A percentile compares a stretch with the other conserved stretches of the same genome.
phyloP scores from a whole-genome alignment of 2,888 invertebrate species.

The Tubulanus polymorphus region DNA sequence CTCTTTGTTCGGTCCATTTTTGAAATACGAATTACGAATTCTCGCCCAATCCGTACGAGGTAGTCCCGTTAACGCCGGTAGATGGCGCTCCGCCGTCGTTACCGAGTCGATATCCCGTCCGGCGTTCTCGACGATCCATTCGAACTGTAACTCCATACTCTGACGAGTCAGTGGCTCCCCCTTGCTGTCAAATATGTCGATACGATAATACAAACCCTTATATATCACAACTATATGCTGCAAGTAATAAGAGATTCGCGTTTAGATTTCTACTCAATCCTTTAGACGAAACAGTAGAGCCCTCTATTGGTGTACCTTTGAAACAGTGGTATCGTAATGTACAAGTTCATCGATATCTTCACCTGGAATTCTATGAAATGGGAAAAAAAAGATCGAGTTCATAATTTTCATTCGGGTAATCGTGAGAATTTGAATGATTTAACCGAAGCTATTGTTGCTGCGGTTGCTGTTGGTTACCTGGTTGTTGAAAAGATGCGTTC shows the following conservation, averaged over 20 bases:
- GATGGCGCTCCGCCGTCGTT: slow-evolving; percentile 39
- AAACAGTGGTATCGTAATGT: slow-evolving; percentile 50
- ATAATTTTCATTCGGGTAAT: neutral
- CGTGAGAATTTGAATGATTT: neutral
- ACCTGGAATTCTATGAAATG: slow-evolving; percentile 51
- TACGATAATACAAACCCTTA: slow-evolving; percentile 52
- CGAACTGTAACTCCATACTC: slow-evolving; percentile 51
- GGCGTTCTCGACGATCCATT: slow-evolving; percentile 55
- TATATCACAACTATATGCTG: slow-evolving; percentile 55
- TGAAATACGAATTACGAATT: slow-evolving; percentile 48
- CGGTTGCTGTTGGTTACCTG: slow-evolving; percentile 36
- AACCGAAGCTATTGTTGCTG: slow-evolving; percentile 1
- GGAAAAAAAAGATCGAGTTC: neutral
- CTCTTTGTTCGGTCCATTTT: slow-evolving; percentile 51
- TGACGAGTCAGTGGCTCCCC: slow-evolving; percentile 50
- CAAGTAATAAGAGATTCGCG: slow-evolving; percentile 16
- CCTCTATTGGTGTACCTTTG: slow-evolving; percentile 36
- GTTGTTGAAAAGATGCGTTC: slow-evolving; percentile 55
- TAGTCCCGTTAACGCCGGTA: slow-evolving; percentile 54
- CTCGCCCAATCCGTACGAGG: slow-evolving; percentile 55
- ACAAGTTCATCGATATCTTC: slow-evolving; percentile 53
- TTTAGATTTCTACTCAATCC: no score
- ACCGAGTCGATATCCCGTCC: no score
- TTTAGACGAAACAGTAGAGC: slow-evolving; percentile 1
- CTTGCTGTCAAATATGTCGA: slow-evolving; percentile 52